phyloP scores from a whole-genome alignment of 2,797 vertebrate genomes.

The Mareca strepera region DNA sequence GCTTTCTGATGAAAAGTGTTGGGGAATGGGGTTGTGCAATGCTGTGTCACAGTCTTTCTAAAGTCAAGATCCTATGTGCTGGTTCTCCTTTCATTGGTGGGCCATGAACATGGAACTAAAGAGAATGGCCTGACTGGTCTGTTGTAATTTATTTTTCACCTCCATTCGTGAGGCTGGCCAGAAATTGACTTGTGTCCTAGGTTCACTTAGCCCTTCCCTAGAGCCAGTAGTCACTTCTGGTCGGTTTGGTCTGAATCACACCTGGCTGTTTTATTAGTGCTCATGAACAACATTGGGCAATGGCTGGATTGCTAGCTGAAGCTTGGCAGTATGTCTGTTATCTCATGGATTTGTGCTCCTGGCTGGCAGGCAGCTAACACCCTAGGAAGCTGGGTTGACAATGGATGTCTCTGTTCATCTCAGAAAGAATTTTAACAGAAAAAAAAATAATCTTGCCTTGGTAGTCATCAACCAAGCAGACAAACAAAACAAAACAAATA shows the following conservation, averaged over 20 bases:
- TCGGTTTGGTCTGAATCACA: slow-evolving; percentile 37
- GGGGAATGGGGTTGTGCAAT: background rate
- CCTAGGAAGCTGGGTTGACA: slow-evolving; percentile 30
- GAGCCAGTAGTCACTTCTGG: slow-evolving; percentile 15
- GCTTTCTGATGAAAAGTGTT: background rate
- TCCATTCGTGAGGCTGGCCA: slow-evolving; percentile 16
- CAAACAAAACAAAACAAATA: background rate
- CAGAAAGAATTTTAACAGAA: slow-evolving; percentile 28
- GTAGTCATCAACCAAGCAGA: background rate
- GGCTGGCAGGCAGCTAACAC: slow-evolving; percentile 29
- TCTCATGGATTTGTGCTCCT: slow-evolving; percentile 22
- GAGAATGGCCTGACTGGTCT: background rate
- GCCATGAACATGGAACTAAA: background rate
- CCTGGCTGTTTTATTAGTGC: slow-evolving; percentile 56
- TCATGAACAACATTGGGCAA: slow-evolving; percentile 10
- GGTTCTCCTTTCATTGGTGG: background rate
- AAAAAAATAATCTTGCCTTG: background rate
- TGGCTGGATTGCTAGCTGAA: slow-evolving; percentile 34
- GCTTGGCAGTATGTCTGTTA: slow-evolving; percentile 35
- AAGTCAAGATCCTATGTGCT: background rate
- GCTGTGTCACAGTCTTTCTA: background rate
- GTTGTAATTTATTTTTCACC: slow-evolving; percentile 34
- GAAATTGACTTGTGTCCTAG: slow-evolving; percentile 1
- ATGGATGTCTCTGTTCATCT: slow-evolving; percentile 50
- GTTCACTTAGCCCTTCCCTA: slow-evolving; percentile 8